Base-by-base conservation (phyloP, 2,797 vertebrate species). In the Synanceia verrucosa region DNA sequence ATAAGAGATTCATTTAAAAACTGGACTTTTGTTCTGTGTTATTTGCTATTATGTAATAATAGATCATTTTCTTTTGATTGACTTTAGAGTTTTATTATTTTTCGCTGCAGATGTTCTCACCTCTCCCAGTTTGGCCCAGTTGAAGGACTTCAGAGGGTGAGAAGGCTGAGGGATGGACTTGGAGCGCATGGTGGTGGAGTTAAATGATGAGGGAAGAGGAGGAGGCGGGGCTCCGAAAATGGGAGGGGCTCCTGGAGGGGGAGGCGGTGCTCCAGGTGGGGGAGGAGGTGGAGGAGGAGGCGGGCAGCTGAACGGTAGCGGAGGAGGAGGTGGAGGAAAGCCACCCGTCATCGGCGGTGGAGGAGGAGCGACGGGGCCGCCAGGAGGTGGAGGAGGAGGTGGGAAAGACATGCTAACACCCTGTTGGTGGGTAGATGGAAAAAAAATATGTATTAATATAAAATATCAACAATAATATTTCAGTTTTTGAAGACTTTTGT, bases 131-230 rank as follows among this genome's bases (percentile, higher is more conserved):
- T 99, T 99, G 89, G 96, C 93, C 98, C 98, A 99, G 93, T 99
- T 99, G 93, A 99, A 99, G 59, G 97, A 99, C 91, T 99, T 99
- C 84, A 99, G 93, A 0, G 98, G 97, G 71, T 99, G 97, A 23
- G 98, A 98, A 18, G 98, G 97, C 86, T 99, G 97, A 0, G 98
- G 97, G 66, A 96, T 93, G 71, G 93, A 95, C 85, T 98, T 99
- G 83, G 94, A 95, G 85, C 93, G 95, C 91, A 95, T 87, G 52
- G 65, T 79, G 4, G 88, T 81, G 1, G 82, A 83, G 67, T 68
- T 93, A 79, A 95, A 93, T 9, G 93, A 94, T 0, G 92, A 89
- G 5, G 92, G 94, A 5, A 94, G 93, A 0, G 95, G 96, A 31
- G 96, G 96, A 9, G 95, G 96, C 1, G 94, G 96, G 43, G 91